phyloP scores from a whole-genome alignment of 1,140 invertebrate species.

The Drosophila arizonae region DNA sequence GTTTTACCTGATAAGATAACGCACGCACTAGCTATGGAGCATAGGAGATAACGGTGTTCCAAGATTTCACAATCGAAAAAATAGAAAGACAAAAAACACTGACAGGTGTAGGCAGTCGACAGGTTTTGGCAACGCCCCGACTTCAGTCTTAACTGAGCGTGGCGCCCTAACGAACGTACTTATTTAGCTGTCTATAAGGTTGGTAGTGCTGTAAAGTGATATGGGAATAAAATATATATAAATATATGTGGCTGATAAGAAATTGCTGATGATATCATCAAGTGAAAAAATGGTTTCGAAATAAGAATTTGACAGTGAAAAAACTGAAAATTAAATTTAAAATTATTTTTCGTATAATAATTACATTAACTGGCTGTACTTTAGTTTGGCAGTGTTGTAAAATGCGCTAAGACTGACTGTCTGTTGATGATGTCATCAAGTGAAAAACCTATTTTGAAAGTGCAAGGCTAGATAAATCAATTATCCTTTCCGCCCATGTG shows the following conservation, averaged over 20 bases:
- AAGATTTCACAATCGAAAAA: constrained; percentile 70
- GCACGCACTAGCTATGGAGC: constrained; percentile 22
- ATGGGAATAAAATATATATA: constrained; percentile 13
- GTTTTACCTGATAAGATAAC: constrained; percentile 60
- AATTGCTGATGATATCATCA: constrained; percentile 67
- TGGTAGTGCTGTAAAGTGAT: constrained; percentile 47
- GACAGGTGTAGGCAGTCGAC: constrained; percentile 59
- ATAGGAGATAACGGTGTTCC: constrained; percentile 53
- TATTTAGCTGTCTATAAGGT: constrained; percentile 69
- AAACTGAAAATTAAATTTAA: background rate
- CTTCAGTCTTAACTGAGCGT: constrained; percentile 75
- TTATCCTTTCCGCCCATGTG: background rate
- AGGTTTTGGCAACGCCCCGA: constrained; percentile 72
- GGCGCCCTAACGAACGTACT: constrained; percentile 76
- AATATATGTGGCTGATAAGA: constrained; percentile 44
- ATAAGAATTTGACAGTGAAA: constrained; percentile 42
- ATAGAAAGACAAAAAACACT: background rate
- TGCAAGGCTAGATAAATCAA: constrained; percentile 26
- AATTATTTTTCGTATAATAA: background rate
- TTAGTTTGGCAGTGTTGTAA: background rate
- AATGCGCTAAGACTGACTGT: background rate
- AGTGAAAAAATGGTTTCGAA: constrained; percentile 50
- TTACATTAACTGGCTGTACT: background rate
- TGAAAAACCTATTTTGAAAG: constrained; percentile 42
- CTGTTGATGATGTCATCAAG: constrained; percentile 16